phyloP scores from a whole-genome alignment of 2,888 invertebrate genomes.

The Aleiodes testaceus region DNA sequence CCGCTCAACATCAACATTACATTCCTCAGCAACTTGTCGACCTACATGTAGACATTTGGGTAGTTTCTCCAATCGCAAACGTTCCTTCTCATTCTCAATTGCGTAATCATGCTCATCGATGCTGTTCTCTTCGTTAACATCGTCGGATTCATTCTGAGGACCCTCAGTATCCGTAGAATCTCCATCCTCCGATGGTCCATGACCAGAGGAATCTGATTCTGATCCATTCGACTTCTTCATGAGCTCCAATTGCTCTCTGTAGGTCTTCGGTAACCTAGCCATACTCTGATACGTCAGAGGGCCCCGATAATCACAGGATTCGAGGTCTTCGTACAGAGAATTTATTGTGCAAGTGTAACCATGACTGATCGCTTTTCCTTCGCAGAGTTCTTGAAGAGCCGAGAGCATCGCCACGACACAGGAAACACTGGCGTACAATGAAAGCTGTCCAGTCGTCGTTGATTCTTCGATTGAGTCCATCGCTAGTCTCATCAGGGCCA shows the following conservation, averaged over 20 bases:
- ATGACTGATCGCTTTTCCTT: conserved; percentile 81
- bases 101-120: conserved; percentile 66
- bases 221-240: conserved; percentile 68
- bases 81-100: conserved; percentile 70
- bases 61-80: conserved; percentile 75
- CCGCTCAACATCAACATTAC: conserved; percentile 88
- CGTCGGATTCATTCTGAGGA: conserved; percentile 66
- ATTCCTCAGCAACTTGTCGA: conserved; percentile 74
- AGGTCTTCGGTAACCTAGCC: conserved; percentile 87
- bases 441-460: conserved; percentile 85
- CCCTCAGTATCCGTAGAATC: conserved; percentile 70
- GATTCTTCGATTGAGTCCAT: conserved; percentile 96
- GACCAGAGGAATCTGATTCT: conserved; percentile 70
- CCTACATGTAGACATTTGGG: conserved; percentile 77
- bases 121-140: conserved; percentile 64
- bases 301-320: conserved; percentile 83
- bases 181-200: conserved; percentile 68
- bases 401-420: conserved; percentile 88
- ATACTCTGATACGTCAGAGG: conserved; percentile 90
- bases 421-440: conserved; percentile 86
- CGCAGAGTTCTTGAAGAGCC: conserved; percentile 86
- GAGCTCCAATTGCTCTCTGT: conserved; percentile 73
- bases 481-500: conserved; percentile 89
- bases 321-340: conserved; percentile 67
- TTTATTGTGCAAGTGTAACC: conserved; percentile 72